Conservation (phyloP, 23 tunicate species). For the Clavelina lepadiformis region DNA sequence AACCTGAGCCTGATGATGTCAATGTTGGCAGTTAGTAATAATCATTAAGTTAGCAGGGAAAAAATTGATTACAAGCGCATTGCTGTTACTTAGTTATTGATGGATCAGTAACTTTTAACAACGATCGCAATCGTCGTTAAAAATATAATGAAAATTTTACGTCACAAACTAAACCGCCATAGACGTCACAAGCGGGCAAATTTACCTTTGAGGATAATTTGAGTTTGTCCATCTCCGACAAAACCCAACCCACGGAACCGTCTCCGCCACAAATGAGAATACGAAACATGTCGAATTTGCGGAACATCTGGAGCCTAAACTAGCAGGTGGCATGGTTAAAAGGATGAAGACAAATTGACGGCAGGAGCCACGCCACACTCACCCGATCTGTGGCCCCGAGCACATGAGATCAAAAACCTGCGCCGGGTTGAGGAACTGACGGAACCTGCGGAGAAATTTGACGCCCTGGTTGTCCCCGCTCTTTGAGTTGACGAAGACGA, state of each 20-base stretch:
- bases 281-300: conserved; percentile 88
- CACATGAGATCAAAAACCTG: conserved; percentile 98
- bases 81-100: no score
- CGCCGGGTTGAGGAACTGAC: conserved; percentile 98
- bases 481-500: conserved; percentile 94
- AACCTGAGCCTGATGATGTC: conserved; percentile 74
- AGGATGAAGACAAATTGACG: neutral
- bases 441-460: conserved; percentile 85
- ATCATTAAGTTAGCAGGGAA: no score
- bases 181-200: neutral
- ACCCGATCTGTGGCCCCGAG: conserved; percentile 94
- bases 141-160: no score
- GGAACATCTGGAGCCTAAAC: conserved; percentile 88
- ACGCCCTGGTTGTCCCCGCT: conserved; percentile 99
- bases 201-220: conserved; percentile 68
- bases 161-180: no score
- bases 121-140: no score
- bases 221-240: conserved; percentile 84
- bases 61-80: no score
- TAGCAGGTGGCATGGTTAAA: no score
- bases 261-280: conserved; percentile 98
- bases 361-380: conserved; percentile 1
- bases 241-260: conserved; percentile 98
- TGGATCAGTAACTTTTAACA: no score
- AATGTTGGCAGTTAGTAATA: conserved; percentile 6